Base-by-base conservation (phyloP, 2,113 vertebrate genomes). In the Morone chrysops region DNA sequence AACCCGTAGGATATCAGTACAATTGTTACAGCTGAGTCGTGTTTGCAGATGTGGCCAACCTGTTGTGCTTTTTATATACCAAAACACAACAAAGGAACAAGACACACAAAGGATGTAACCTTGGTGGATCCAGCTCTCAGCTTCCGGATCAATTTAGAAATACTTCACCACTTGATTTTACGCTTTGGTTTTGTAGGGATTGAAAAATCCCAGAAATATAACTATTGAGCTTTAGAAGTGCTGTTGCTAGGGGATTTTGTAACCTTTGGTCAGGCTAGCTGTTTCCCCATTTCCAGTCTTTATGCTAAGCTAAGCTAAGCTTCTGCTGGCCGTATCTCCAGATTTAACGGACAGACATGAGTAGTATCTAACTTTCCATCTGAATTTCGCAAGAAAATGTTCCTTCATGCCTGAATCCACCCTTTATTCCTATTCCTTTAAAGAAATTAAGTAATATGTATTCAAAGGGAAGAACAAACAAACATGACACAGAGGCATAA, bases 1-100 rank as follows among this genome's bases (percentile, higher is more conserved):
- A 62, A 59, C 54, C 70, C 41, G 16, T 62, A 38, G 70, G 78
- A 75, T 17, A 57, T 57, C 68, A 62, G 69, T 50, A 67, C 60
- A 54, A 8, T 0, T 60, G 41, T 63, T 54, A 13, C 4, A 48
- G 43, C 63, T 1, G 16, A 59, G 57, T 57, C 0, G 0, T 5
- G 17, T 77, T 69, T 75, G 18, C n/a, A 41, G 67, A 41, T 13
- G 0, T 48, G 25, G 40, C 56, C 4, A 8, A 18, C 13, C 71
- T 36, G 2, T 75, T 45, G 31, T 43, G 38, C 9, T 22, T 82
- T 54, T 53, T 40, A 22, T 40, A 22, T 7, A 48, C 20, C 18
- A 57, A 69, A 48, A 59, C 8, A 62, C 4, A 41, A 2, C 9
- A 31, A 38, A 86, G 8, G 41, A 75, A 16, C 20, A 61, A 47